phyloP scores from a whole-genome alignment of 2,113 vertebrate genomes.

The Xenopus tropicalis region DNA sequence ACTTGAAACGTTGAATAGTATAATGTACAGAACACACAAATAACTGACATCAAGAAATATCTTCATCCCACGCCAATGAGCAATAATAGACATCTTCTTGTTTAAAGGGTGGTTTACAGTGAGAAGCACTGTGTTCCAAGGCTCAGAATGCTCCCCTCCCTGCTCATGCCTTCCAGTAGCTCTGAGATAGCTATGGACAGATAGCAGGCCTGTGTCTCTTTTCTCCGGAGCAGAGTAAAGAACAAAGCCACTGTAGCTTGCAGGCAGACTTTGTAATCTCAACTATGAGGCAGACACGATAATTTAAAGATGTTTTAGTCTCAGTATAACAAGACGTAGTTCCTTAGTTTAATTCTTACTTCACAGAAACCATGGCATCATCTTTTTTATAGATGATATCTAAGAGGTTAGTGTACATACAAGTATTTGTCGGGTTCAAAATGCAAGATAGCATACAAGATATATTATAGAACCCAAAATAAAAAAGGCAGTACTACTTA shows the following conservation, averaged over 20 bases:
- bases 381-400: too few relatives aligned
- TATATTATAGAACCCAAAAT: too few relatives aligned
- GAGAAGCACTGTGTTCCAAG: conserved; percentile 52
- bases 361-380: too few relatives aligned
- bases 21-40: too few relatives aligned
- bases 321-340: neutral
- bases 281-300: conserved; percentile 35
- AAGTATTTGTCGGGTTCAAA: too few relatives aligned
- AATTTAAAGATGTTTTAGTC: neutral
- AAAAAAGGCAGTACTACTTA: too few relatives aligned
- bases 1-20: too few relatives aligned
- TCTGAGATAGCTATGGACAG: conserved; percentile 50
- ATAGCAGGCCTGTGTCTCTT: conserved; percentile 35
- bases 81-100: conserved; percentile 47
- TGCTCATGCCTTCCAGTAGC: conserved; percentile 40
- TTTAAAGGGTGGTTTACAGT: conserved; percentile 24
- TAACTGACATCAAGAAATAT: conserved; percentile 9
- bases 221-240: conserved; percentile 39
- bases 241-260: conserved; percentile 43
- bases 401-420: too few relatives aligned
- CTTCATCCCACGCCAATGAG: conserved; percentile 1
- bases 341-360: too few relatives aligned
- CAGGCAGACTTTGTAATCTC: conserved; percentile 22
- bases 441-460: too few relatives aligned
- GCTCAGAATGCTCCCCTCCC: conserved; percentile 49